A percentile compares a stretch with the other conserved stretches of the same genome.
Conservation (phyloP, 2,888 invertebrate species). For the Rhingia campestris region DNA sequence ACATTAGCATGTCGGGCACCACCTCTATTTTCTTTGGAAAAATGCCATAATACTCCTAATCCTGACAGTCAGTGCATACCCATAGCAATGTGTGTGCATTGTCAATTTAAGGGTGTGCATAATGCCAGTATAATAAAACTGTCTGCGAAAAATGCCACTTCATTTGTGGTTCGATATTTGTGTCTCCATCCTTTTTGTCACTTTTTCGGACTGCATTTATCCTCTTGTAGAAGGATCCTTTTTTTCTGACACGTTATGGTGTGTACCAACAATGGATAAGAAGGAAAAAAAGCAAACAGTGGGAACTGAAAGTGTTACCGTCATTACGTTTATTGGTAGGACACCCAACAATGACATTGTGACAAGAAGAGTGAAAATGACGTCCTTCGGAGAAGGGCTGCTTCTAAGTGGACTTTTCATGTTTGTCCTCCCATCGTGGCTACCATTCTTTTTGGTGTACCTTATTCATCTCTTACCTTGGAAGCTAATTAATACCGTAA, state of each 20-base stretch:
- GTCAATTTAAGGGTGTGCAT: slow-evolving; percentile 66
- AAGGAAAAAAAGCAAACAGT: slow-evolving; percentile 29
- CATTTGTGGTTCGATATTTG: slow-evolving; percentile 59
- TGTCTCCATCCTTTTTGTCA: slow-evolving; percentile 3
- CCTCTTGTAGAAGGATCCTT: slow-evolving; percentile 10
- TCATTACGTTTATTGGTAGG: slow-evolving; percentile 65
- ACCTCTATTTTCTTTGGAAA: slow-evolving; percentile 31
- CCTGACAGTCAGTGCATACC: slow-evolving; percentile 36
- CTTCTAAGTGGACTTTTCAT: slow-evolving; percentile 45
- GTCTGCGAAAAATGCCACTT: slow-evolving; percentile 75
- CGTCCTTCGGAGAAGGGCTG: slow-evolving; percentile 23
- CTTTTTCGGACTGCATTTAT: slow-evolving; percentile 32
- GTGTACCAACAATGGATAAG: slow-evolving; percentile 3
- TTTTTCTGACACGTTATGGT: slow-evolving; percentile 7
- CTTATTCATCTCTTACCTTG: slow-evolving; percentile 21
- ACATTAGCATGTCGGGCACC: slow-evolving; percentile 54
- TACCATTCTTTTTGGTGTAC: neutral
- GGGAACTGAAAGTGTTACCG: slow-evolving; percentile 52
- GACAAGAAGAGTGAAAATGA: slow-evolving; percentile 40
- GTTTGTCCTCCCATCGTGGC: neutral
- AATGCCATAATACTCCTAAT: slow-evolving; percentile 43
- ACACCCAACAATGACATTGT: slow-evolving; percentile 38
- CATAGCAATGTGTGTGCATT: slow-evolving; percentile 26
- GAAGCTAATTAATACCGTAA: slow-evolving; percentile 73
- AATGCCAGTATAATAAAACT: slow-evolving; percentile 71